Conservation (phyloP, 2,797 vertebrate genomes). For the Microchirus variegatus region DNA sequence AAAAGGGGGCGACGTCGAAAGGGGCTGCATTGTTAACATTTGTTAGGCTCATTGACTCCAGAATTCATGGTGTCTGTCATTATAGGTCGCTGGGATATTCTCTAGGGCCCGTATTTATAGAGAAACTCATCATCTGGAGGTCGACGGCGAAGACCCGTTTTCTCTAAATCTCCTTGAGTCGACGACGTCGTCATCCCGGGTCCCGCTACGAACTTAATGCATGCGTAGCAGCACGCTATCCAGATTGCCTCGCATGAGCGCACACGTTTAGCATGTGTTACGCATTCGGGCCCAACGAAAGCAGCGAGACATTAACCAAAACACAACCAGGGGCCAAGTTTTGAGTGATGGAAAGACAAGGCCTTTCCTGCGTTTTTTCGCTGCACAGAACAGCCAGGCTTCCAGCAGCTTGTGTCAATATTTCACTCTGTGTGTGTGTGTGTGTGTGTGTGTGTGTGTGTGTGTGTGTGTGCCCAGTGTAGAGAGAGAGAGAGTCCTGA, state of each 20-base stretch:
- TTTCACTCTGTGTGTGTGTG: slow-evolving; percentile 40
- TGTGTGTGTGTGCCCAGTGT: slow-evolving; percentile 34
- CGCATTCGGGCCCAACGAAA: slow-evolving; percentile 44
- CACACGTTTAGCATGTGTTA: slow-evolving; percentile 59
- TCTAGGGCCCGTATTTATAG: slow-evolving; percentile 46
- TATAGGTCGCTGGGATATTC: slow-evolving; percentile 55
- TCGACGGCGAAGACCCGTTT: slow-evolving; percentile 38
- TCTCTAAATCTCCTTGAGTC: slow-evolving; percentile 23
- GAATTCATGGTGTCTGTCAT: slow-evolving; percentile 75
- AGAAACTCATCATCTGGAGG: slow-evolving; percentile 53
- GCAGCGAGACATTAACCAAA: slow-evolving; percentile 56
- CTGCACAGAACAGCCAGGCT: slow-evolving; percentile 53
- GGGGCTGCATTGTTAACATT: slow-evolving; percentile 74
- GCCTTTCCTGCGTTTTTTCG: slow-evolving; percentile 58
- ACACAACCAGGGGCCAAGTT: slow-evolving; percentile 59
- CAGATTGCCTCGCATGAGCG: slow-evolving; percentile 27
- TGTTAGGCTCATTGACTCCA: slow-evolving; percentile 79
- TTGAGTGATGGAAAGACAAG: slow-evolving; percentile 46
- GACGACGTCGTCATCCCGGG: slow-evolving; percentile 3
- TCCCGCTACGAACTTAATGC: slow-evolving; percentile 6
- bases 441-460: slow-evolving; percentile 18
- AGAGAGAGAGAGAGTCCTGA: slow-evolving; percentile 29
- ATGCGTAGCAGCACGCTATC: slow-evolving; percentile 29
- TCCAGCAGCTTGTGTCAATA: slow-evolving; percentile 70
- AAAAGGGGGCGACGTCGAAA: slow-evolving; percentile 56